Base-by-base conservation (phyloP, 2,797 vertebrate species). In the Cirrhinus molitorella region DNA sequence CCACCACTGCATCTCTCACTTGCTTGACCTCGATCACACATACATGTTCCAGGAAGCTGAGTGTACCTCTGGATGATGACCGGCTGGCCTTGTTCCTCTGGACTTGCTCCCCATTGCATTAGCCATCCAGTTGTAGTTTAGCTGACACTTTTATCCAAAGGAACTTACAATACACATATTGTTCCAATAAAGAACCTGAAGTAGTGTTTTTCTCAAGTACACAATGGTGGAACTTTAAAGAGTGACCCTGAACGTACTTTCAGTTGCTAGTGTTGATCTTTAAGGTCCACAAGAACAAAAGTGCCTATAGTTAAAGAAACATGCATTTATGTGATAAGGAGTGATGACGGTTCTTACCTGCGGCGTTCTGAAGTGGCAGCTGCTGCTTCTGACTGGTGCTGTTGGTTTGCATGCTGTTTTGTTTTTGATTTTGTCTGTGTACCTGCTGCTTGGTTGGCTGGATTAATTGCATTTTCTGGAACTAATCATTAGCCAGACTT, bases 21-120 rank as follows among this genome's bases (percentile, higher is more conserved):
- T 37, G 40, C 28, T 78, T 49, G 68, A 70, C 53, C 65, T 78
- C 66, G 55, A 83, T 59, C 67, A 78, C 65, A 78, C 40, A 43
- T 71, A 43, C 53, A 23, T 78, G 53, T 78, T 78, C 66, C 73
- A 70, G 81, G 40, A 68, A 70, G 63, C 40, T 67, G 51, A 78
- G 13, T 66, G 59, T 66, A 78, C 74, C 43, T 77, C 65, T 78
- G 25, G 23, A 51, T 63, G 65, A 78, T 83, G 80, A 82, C 59
- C 4, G 21, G 28, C 53, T 80, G 57, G 68, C 55, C 28, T 51
- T 40, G 16, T 57, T 81, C 19, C 68, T 63, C 43, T 76, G 72
- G 61, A 45, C 61, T 49, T 55, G 72, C 17, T 75, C 49, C 34
- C 59, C 23, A 43, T 47, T 37, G 23, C 17, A 67, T 66, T 13